Evolutionary conservation across 2,113 vertebrate species (phyloP).

Genomic region (Dasypus novemcinctus): DNA sequence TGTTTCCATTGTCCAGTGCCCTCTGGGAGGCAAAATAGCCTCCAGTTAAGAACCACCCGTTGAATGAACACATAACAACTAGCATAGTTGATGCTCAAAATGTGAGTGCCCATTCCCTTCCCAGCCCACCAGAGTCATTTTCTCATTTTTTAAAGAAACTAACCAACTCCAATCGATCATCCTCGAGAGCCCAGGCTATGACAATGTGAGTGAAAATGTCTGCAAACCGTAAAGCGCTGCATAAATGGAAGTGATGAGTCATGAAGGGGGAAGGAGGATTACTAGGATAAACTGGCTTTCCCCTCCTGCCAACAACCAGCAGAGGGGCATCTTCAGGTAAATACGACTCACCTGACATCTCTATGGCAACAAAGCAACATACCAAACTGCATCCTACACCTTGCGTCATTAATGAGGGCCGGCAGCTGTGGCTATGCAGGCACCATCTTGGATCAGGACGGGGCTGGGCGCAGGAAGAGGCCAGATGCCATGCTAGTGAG

Average conservation of each 20-base stretch:
- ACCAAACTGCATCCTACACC: neutral
- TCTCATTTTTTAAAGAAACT: neutral
- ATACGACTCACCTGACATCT: neutral
- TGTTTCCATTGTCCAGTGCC: neutral
- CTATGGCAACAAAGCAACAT: neutral
- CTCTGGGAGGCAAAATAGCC: neutral
- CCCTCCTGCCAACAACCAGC: neutral
- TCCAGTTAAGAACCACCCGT: accelerated
- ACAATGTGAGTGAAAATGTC: neutral
- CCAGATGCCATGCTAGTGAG: neutral
- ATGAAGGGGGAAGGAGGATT: neutral
- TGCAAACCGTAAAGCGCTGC: neutral
- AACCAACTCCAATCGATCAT: neutral
- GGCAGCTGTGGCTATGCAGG: neutral
- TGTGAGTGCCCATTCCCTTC: neutral
- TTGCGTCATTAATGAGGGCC: neutral
- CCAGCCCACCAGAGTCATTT: neutral
- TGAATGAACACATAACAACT: neutral
- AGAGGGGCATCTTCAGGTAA: neutral
- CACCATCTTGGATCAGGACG: neutral
- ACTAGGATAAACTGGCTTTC: neutral
- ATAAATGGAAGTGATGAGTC: neutral
- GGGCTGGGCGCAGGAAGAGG: neutral
- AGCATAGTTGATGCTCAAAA: accelerated
- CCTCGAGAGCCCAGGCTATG: neutral